phyloP scores from a whole-genome alignment of 2,113 vertebrate genomes.

The Gavia stellata region DNA sequence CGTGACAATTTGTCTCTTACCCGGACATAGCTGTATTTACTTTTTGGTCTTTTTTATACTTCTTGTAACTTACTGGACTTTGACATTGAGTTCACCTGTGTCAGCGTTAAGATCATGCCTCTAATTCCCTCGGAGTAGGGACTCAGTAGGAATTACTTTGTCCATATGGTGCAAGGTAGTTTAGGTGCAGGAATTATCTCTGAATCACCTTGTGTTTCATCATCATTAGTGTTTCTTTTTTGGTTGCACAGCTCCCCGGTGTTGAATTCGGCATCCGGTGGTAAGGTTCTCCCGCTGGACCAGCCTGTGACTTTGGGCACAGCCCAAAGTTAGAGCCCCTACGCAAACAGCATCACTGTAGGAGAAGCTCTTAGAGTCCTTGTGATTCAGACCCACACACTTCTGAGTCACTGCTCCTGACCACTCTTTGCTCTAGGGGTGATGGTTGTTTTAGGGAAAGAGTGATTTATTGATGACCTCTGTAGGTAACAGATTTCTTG shows the following conservation, averaged over 20 bases:
- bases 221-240: neutral
- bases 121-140: neutral
- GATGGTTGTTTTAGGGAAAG: neutral
- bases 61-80: neutral
- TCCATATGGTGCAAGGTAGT: neutral
- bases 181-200: neutral
- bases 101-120: neutral
- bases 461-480: neutral
- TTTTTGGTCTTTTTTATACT: neutral
- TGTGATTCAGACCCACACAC: neutral
- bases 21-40: neutral
- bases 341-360: neutral
- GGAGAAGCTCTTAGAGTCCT: neutral
- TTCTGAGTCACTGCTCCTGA: conserved; percentile 15
- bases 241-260: neutral
- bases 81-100: neutral
- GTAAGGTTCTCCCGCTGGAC: neutral
- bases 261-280: neutral
- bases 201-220: neutral
- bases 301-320: neutral
- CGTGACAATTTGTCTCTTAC: neutral
- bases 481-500: neutral
- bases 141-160: neutral
- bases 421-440: neutral
- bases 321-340: neutral